phyloP scores from a whole-genome alignment of 1,140 invertebrate species.

The Drosophila ercepeae region DNA sequence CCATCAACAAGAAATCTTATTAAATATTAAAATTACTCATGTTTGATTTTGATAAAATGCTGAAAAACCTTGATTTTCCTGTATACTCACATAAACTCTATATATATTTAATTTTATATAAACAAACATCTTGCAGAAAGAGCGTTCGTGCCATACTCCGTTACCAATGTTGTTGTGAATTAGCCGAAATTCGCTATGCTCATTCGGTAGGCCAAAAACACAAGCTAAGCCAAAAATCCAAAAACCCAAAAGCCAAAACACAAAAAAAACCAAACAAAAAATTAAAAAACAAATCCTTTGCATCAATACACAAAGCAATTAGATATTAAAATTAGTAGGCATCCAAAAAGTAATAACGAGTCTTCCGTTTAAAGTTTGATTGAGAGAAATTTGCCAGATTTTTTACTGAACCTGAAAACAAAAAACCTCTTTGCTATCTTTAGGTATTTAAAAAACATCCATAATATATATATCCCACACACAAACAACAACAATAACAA shows the following conservation, averaged over 20 bases:
- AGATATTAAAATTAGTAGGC: constrained; percentile 44
- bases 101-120: constrained; percentile 78
- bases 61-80: constrained; percentile 48
- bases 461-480: constrained; percentile 12
- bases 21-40: constrained; percentile 32
- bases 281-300: constrained; percentile 20
- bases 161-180: constrained; percentile 84
- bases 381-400: constrained; percentile 42
- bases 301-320: constrained; percentile 25
- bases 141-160: constrained; percentile 84
- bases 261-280: constrained; percentile 17
- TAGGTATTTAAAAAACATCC: constrained; percentile 25
- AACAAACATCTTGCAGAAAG: constrained; percentile 84
- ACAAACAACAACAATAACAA: constrained; percentile 42
- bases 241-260: constrained; percentile 27
- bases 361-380: constrained; percentile 21
- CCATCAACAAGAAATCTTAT: constrained; percentile 6
- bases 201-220: constrained; percentile 83
- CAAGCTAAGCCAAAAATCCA: constrained; percentile 63
- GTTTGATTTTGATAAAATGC: constrained; percentile 34
- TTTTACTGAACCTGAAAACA: constrained; percentile 65
- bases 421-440: constrained; percentile 42
- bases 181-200: constrained; percentile 83
- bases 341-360: constrained; percentile 24
- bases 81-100: constrained; percentile 69